Percentiles rank a stretch among this genome's conserved stretches.
These are phyloP conservation scores for zebrafish (Danio rerio) DNA, from an alignment of 2,113 vertebrate genomes.

Conservation along the genomic window GRCz12tu NC_133198.1:42469001-42469500, in stretches of 20 bases:
- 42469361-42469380: too few species aligned
- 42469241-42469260: too few species aligned
- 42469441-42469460: too few species aligned
- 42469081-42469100: neutral
- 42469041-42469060: neutral
- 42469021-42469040: neutral
- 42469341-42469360: too few species aligned
- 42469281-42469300: neutral
- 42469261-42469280: too few species aligned
- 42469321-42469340: too few species aligned
- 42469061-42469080: neutral
- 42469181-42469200: neutral
- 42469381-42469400: too few species aligned
- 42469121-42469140: neutral
- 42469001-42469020: neutral
- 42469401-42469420: too few species aligned
- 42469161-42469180: neutral
- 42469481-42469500: too few species aligned
- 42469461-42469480: too few species aligned
- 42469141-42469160: neutral
- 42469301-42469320: neutral
- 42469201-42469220: neutral
- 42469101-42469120: neutral
- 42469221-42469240: neutral
- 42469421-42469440: too few species aligned